Base-by-base conservation (phyloP, 2,888 invertebrate species). In the Siphonodentalium dalli region DNA sequence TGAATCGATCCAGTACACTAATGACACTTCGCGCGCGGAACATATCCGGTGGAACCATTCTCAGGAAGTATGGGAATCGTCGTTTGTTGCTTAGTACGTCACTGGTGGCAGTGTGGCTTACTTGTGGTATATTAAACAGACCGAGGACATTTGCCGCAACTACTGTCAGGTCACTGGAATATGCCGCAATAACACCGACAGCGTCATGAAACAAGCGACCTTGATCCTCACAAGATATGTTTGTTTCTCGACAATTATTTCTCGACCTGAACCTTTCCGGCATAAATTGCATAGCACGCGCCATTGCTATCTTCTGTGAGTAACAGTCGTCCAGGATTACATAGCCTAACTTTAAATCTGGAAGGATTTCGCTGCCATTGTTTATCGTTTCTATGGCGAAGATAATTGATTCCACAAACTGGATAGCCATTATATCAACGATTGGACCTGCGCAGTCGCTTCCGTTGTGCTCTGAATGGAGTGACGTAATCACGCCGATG, bases 1-100 rank as follows among this genome's bases (percentile, higher is more conserved):
- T 88, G 55, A 78, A 77, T 50, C 71, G 61, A 2, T 48, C 44
- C 26, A 77, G 35, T 6, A 77, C 48, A 18, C 63, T 61, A 1
- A 69, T 50, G 20, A 77, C 74, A 3, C 67, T 70, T 46, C 63
- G 58, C 20, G 68, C 70, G 48, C 74, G 75, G 53, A 74, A 64
- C n/a, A 58, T 49, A 51, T 77, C 74, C 1, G 77, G 71, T 13
- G 75, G 74, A 18, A 74, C 65, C 65, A 74, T 74, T 11, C 77
- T 51, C 60, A 76, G 63, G 62, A 77, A 74, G 50, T 69, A 71
- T 0, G 76, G 76, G 37, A 66, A 75, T 28, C 63, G 54, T 6
- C 43, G 57, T 48, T 72, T 74, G 58, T 75, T 72, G 47, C 74
- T 74, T 4, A 77, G 58, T 7, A 71, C 31, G 56, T 77, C 71